These are phyloP conservation scores for Crioceris asparagi DNA, from an alignment of 2,888 invertebrate species.

Conservation along the genomic window DNA sequence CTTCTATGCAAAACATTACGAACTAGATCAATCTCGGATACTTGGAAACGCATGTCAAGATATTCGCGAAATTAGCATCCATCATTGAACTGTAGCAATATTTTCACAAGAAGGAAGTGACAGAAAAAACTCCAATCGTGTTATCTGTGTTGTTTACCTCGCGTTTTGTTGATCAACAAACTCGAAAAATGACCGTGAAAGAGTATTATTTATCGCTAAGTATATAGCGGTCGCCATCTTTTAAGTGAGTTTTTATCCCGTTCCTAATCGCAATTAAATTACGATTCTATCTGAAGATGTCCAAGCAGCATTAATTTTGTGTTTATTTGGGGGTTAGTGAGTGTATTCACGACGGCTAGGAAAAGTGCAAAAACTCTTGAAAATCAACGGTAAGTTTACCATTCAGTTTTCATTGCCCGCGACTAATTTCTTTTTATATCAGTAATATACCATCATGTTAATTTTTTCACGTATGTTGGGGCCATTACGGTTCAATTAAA, in stretches of 20 bases:
- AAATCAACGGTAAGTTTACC: slow-evolving; percentile 16
- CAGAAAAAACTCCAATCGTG: slow-evolving; percentile 18
- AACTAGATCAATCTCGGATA: slow-evolving; percentile 40
- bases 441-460: no score
- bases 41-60: slow-evolving; percentile 34
- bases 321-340: no score
- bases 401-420: slow-evolving; percentile 4
- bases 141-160: slow-evolving; percentile 27
- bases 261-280: no score
- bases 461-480: no score
- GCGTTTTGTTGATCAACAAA: slow-evolving; percentile 36
- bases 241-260: slow-evolving; percentile 40
- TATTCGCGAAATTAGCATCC: slow-evolving; percentile 19
- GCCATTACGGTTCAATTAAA: no score
- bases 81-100: slow-evolving; percentile 11
- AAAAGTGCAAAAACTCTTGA: slow-evolving; percentile 9
- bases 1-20: slow-evolving; percentile 38
- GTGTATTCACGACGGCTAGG: slow-evolving; percentile 11
- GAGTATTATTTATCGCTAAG: slow-evolving; percentile 40
- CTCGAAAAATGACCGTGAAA: slow-evolving; percentile 39
- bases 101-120: slow-evolving; percentile 14
- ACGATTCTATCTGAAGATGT: no score
- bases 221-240: slow-evolving; percentile 49
- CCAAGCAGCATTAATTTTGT: no score
- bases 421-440: not conserved